Evolutionary conservation across 2,113 vertebrate species (phyloP).

Genomic region (Misgurnus mizolepis): DNA sequence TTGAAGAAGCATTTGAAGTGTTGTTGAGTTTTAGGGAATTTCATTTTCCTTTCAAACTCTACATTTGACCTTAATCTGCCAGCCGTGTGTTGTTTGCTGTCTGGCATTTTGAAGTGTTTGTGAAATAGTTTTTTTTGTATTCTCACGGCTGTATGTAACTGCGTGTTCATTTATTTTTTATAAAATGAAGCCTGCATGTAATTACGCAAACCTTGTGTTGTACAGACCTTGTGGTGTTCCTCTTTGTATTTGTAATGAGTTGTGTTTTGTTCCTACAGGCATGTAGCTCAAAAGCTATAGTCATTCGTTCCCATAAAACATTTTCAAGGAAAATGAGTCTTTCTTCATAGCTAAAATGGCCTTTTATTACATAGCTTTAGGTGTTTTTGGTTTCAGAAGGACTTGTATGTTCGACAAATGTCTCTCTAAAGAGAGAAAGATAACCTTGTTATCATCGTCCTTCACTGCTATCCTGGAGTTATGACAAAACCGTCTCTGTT

Average conservation of each 20-base stretch:
- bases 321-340: background rate
- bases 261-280: background rate
- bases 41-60: background rate
- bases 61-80: constrained; percentile 17
- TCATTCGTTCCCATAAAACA: background rate
- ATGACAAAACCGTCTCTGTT: background rate
- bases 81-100: background rate
- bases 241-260: background rate
- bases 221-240: background rate
- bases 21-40: background rate
- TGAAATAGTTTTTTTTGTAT: background rate
- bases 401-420: background rate
- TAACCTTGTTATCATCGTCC: background rate
- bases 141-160: background rate
- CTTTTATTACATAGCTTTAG: too few species aligned
- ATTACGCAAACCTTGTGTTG: background rate
- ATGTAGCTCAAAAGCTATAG: background rate
- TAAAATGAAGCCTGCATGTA: background rate
- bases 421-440: background rate
- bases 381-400: too few species aligned
- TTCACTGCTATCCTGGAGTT: background rate
- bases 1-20: background rate
- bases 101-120: background rate
- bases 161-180: background rate
- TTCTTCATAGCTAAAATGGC: too few species aligned